phyloP scores from a whole-genome alignment of 1,140 invertebrate genomes.

The Zaprionus kolodkinae region DNA sequence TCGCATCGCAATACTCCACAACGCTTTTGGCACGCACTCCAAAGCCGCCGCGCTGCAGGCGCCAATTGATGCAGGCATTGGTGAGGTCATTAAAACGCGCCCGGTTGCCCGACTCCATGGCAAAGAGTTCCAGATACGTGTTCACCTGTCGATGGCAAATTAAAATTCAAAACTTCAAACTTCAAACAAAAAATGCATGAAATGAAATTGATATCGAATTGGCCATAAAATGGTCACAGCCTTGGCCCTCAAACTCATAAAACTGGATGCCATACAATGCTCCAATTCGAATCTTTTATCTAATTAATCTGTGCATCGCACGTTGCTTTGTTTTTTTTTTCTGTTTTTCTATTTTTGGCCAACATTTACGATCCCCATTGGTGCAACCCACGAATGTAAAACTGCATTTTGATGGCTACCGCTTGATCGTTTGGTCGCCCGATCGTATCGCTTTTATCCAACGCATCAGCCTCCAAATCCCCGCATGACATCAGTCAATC shows the following conservation, averaged over 20 bases:
- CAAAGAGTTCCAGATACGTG: conserved; percentile 70
- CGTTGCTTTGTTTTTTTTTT: conserved; percentile 13
- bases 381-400: conserved; percentile 48
- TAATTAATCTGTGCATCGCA: conserved; percentile 12
- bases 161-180: conserved; percentile 8
- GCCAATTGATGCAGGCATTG: conserved; percentile 76
- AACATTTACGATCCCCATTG: conserved; percentile 43
- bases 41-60: conserved; percentile 53
- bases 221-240: conserved; percentile 33
- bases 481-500: conserved; percentile 53
- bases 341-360: background rate
- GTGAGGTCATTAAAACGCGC: conserved; percentile 58
- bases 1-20: conserved; percentile 74
- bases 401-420: conserved; percentile 56
- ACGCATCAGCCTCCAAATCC: background rate
- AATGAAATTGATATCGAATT: conserved; percentile 43
- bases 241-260: conserved; percentile 65
- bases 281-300: conserved; percentile 42
- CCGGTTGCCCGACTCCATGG: conserved; percentile 60
- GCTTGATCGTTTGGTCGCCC: conserved; percentile 29
- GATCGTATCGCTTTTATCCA: background rate
- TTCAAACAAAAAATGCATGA: conserved; percentile 16
- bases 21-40: conserved; percentile 68
- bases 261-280: conserved; percentile 31
- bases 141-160: conserved; percentile 63